Percentiles rank a stretch among this genome's conserved stretches.
Evolutionary conservation across 1,140 invertebrate species (phyloP).

Genomic region (Zaprionus camerounensis): DNA sequence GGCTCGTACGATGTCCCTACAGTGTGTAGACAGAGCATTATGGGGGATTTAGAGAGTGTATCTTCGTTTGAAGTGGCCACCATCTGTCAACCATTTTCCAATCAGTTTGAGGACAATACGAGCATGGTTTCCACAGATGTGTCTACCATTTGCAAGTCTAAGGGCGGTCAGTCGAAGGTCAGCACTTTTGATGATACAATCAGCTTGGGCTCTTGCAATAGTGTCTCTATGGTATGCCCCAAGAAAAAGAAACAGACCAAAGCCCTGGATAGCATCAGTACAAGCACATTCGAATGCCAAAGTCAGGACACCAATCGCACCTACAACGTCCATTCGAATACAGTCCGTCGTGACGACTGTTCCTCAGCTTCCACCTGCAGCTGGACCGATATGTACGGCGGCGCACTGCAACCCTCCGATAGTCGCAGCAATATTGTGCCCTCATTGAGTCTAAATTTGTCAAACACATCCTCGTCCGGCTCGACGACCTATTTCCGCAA

Average conservation of each 20-base stretch:
- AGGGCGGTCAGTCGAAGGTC: not conserved
- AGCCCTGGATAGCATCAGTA: constrained; percentile 34
- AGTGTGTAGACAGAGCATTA: not conserved
- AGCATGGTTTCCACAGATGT: constrained; percentile 17
- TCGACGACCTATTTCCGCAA: constrained; percentile 56
- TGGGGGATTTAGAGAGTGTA: not conserved
- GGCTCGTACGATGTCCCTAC: constrained; percentile 4
- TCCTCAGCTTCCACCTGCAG: constrained; percentile 62
- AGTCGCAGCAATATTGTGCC: constrained; percentile 53
- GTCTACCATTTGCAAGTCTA: not conserved
- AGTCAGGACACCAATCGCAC: constrained; percentile 58
- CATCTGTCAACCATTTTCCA: not conserved
- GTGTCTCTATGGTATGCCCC: not conserved
- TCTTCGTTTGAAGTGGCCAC: constrained; percentile 6
- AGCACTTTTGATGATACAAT: not conserved
- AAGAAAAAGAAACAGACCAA: not conserved
- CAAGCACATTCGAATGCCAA: constrained; percentile 17
- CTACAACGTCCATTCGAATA: constrained; percentile 28
- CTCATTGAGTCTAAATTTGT: constrained; percentile 41
- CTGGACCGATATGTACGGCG: constrained; percentile 63
- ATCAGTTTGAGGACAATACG: not conserved
- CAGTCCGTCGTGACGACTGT: constrained; percentile 23
- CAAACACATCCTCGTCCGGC: constrained; percentile 27
- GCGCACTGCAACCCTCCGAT: constrained; percentile 38
- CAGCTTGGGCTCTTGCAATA: constrained; percentile 38